Evolutionary conservation across 2,113 vertebrate species (phyloP), one percentile per base, ranked within the genome.

Genomic region (Microtus pennsylvanicus): DNA sequence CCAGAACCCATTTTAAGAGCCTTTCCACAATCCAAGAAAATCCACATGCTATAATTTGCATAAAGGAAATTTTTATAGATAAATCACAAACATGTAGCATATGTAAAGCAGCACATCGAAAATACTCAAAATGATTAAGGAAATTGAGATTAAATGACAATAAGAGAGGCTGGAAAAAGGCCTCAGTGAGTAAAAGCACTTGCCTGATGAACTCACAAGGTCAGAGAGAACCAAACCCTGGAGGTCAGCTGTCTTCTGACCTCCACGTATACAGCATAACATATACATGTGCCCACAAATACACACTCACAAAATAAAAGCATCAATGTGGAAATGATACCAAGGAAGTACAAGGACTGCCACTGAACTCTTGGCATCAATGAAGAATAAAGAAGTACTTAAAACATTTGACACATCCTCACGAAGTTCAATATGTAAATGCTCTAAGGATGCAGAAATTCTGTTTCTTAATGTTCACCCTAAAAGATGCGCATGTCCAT

Each of bases 91-190:
- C 52, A 35, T 70, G 5, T 45, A 90, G 12, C n/a, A 47, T 19
- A 89, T 45, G 26, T 75, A 91, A 96, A 94, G 22, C 50, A 76
- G 30, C 19, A 28, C 30, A 65, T 58, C 33, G 74, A 81, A 52
- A 52, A 75, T n/a, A 21, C 1, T 85, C 78, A 89, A 86, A 91
- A 78, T 77, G 19, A 65, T 69, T 91, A 96, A 93, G n/a, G 14
- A 45, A 92, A 90, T 89, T 21, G 2, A 30, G 7, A 82, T 85
- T 4, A 89, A 63, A 91, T 86, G 87, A 94, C 90, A 80, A 24
- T 35, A 52, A 75, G 9, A 89, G 81, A 16, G 7, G 38, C 26
- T 45, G 14, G 81, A 30, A 26, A 42, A 38, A 14, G 28, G n/a
- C 1, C n/a, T 63, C 16, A 42, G 35, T 38, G 16, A 85, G 28